A percentile compares a stretch with the other conserved stretches of the same genome.
These are phyloP conservation scores for Scaptomyza caliginosa DNA, from an alignment of 2,888 invertebrate species.

Conservation along the genomic window DNA sequence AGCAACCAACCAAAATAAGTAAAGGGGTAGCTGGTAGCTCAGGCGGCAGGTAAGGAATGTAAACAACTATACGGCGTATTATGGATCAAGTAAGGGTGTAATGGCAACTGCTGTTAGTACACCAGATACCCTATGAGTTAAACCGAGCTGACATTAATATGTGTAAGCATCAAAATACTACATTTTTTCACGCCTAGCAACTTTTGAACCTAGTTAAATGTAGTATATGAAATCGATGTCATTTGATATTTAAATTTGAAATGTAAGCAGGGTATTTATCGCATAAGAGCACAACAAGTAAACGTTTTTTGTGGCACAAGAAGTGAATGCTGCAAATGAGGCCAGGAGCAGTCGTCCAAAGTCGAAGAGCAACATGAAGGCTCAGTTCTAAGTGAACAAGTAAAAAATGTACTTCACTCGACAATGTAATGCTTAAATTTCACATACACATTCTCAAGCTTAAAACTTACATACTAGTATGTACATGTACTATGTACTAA, in stretches of 20 bases:
- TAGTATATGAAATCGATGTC: too few species aligned
- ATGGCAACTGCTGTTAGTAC: neutral
- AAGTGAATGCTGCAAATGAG: conserved; percentile 62
- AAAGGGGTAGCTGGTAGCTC: neutral
- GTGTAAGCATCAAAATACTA: too few species aligned
- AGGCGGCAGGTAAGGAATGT: conserved; percentile 2
- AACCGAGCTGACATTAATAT: too few species aligned
- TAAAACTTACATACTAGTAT: conserved; percentile 1
- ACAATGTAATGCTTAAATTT: conserved; percentile 66
- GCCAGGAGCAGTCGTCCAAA: conserved; percentile 30
- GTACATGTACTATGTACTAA: neutral
- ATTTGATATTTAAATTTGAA: too few species aligned
- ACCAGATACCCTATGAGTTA: neutral
- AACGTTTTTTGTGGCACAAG: conserved; percentile 58
- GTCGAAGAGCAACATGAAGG: conserved; percentile 21
- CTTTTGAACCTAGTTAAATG: too few species aligned
- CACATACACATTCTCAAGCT: conserved; percentile 10
- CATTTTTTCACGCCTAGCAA: too few species aligned
- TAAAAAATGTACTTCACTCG: conserved; percentile 37
- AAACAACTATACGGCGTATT: conserved; percentile 30
- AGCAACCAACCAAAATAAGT: conserved; percentile 7
- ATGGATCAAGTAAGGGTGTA: conserved; percentile 18
- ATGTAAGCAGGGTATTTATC: conserved; percentile 12
- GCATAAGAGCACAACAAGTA: conserved; percentile 65
- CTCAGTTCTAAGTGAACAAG: conserved; percentile 10